Conservation (phyloP, 1,140 invertebrate species). For the Cecropterus lyciades region DNA sequence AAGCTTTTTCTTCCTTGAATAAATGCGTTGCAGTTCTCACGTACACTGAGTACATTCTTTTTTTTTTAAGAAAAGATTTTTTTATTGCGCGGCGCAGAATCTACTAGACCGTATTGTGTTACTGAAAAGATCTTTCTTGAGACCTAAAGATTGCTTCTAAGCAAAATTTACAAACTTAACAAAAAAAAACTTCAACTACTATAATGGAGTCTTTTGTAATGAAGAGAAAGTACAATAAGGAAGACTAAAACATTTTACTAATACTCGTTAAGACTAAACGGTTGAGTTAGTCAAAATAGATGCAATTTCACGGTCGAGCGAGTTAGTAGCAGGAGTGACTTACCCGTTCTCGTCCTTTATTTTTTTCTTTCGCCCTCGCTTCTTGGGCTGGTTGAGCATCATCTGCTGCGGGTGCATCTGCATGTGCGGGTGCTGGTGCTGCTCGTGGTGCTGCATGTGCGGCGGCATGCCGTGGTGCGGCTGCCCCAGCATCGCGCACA, state of each 20-base stretch:
- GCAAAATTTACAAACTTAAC: too few relatives aligned
- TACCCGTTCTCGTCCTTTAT: conserved; percentile 86
- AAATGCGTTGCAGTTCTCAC: background rate
- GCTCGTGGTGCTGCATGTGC: conserved; percentile 69
- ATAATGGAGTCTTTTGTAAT: conserved; percentile 24
- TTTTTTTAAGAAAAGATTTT: background rate
- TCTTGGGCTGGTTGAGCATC: conserved; percentile 89
- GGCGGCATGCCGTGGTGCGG: conserved; percentile 56
- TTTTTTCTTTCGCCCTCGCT: conserved; percentile 93
- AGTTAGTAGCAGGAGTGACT: conserved; percentile 44
- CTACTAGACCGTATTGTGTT: conserved; percentile 7
- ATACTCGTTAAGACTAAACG: conserved; percentile 22
- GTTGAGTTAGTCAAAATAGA: conserved; percentile 21
- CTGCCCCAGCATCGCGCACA: conserved; percentile 82
- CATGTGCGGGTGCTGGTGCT: conserved; percentile 66
- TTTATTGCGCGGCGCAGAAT: conserved; percentile 11
- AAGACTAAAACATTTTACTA: conserved; percentile 19
- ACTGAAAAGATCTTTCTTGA: conserved; percentile 20
- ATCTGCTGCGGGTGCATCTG: conserved; percentile 82
- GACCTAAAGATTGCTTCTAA: conserved; percentile 12
- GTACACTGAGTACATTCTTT: conserved; percentile 2
- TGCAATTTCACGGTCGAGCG: conserved; percentile 22
- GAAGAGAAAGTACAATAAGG: conserved; percentile 31
- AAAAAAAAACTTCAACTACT: conserved; percentile 22
- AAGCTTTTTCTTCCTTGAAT: too few relatives aligned